A percentile compares a stretch with the other conserved stretches of the same genome.
Conservation (phyloP, 2,113 vertebrate species). For the Amphiprion percula region DNA sequence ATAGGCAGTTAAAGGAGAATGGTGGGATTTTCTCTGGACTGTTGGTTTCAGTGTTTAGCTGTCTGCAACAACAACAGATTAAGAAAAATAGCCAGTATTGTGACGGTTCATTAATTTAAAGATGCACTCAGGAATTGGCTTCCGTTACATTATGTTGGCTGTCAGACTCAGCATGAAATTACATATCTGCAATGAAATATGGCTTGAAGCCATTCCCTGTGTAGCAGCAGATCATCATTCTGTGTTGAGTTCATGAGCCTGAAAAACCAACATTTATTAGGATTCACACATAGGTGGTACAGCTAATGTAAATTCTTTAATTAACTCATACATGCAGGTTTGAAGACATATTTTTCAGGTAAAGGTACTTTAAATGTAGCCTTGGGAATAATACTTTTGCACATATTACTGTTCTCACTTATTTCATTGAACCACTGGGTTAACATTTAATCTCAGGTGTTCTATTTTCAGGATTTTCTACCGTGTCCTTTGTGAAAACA, state of each 20-base stretch:
- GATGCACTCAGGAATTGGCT: conserved; percentile 1
- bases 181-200: background rate
- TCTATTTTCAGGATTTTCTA: no score
- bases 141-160: background rate
- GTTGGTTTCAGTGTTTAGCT: conserved; percentile 24
- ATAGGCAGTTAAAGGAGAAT: conserved; percentile 6
- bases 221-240: background rate
- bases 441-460: no score
- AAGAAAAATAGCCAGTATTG: conserved; percentile 3
- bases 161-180: background rate
- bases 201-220: background rate
- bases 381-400: no score
- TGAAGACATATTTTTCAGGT: no score
- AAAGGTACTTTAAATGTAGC: no score
- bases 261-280: background rate
- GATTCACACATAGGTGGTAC: background rate
- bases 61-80: conserved; percentile 20
- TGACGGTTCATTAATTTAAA: conserved; percentile 25
- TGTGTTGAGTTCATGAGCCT: background rate
- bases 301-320: background rate
- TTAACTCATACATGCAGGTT: no score
- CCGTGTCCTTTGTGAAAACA: no score
- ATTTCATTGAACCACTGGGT: no score
- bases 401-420: no score
- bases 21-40: conserved; percentile 32